A percentile compares a stretch with the other conserved stretches of the same genome.
Evolutionary conservation across 2,113 vertebrate genomes (phyloP).

Genomic region (Acanthochromis polyacanthus): DNA sequence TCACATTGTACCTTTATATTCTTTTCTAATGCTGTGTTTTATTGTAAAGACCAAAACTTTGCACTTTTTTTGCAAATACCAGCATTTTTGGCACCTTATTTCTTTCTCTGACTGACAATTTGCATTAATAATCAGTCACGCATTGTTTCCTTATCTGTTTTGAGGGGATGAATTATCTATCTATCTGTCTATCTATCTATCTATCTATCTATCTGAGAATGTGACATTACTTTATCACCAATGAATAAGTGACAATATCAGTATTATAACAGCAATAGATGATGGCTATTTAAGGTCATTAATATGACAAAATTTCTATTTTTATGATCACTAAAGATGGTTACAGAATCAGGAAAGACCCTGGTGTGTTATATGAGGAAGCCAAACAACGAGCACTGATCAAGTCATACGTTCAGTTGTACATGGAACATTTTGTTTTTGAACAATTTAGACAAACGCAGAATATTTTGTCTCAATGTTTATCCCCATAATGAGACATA

Average conservation of each 20-base stretch:
- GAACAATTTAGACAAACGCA: neutral
- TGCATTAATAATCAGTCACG: no score
- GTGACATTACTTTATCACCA: slow-evolving; percentile 12
- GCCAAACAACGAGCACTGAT: neutral
- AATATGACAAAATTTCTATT: neutral
- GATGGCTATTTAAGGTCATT: neutral
- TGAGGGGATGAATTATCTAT: no score
- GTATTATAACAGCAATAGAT: neutral
- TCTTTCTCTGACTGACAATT: no score
- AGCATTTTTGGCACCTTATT: no score
- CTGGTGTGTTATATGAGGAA: neutral
- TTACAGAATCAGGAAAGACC: neutral
- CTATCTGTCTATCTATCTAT: no score
- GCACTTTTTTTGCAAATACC: no score
- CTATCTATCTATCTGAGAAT: no score
- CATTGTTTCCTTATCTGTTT: no score
- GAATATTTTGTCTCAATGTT: neutral
- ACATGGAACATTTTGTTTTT: neutral
- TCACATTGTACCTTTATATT: no score
- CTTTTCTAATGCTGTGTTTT: no score
- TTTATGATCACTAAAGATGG: neutral
- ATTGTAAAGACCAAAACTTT: no score
- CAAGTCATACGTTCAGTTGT: neutral
- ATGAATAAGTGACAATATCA: neutral
- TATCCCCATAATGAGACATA: neutral